Evolutionary conservation across 2,888 invertebrate genomes (phyloP).

Genomic region (Isotomurus palustris): DNA sequence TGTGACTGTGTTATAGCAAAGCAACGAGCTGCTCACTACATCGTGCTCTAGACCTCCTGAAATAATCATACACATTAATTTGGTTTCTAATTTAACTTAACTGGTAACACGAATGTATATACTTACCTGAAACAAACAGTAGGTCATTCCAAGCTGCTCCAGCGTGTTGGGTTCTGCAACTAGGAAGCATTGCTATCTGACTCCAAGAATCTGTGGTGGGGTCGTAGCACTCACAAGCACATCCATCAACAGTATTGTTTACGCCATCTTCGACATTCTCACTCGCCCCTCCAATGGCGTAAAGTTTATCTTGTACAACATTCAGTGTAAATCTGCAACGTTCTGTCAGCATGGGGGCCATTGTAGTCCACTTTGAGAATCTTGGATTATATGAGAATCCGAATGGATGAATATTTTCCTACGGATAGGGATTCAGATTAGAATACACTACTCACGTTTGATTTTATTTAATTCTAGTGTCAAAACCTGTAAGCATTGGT

Average conservation of each 20-base stretch:
- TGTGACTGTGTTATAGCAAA: slow-evolving; percentile 55
- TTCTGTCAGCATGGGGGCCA: slow-evolving; percentile 63
- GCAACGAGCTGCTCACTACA: slow-evolving; percentile 53
- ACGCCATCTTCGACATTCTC: slow-evolving; percentile 55
- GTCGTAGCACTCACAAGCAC: slow-evolving; percentile 60
- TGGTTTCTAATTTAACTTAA: background rate
- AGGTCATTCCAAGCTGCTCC: slow-evolving; percentile 51
- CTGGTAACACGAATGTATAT: background rate
- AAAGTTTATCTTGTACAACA: slow-evolving; percentile 54
- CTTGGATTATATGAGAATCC: slow-evolving; percentile 64
- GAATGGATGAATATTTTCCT: slow-evolving; percentile 68
- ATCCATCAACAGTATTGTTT: slow-evolving; percentile 50
- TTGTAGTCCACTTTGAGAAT: slow-evolving; percentile 62
- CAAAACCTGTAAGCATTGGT: slow-evolving; percentile 53
- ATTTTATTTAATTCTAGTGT: background rate
- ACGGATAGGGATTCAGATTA: slow-evolving; percentile 34
- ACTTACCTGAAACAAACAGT: slow-evolving; percentile 49
- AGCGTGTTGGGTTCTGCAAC: slow-evolving; percentile 60
- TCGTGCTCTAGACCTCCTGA: slow-evolving; percentile 60
- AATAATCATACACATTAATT: slow-evolving; percentile 48
- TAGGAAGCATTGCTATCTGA: slow-evolving; percentile 56
- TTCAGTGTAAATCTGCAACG: slow-evolving; percentile 64
- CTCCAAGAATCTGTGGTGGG: slow-evolving; percentile 59
- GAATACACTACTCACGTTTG: background rate
- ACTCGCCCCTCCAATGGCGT: slow-evolving; percentile 62